Evolutionary conservation across 2,888 invertebrate species (phyloP).

Genomic region (Embidobia sp.): DNA sequence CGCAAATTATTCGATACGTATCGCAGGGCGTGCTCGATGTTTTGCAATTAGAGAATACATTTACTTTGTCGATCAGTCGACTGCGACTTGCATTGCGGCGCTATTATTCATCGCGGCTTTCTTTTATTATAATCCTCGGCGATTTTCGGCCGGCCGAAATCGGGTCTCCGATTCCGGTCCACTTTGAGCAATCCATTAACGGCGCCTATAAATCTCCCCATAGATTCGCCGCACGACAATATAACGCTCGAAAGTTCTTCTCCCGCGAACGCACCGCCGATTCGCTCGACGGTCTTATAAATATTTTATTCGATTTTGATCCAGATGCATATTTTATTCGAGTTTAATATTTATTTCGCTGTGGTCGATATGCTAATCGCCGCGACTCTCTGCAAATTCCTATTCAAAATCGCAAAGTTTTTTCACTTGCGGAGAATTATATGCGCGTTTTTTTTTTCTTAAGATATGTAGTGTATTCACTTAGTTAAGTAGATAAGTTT

Average conservation of each 20-base stretch:
- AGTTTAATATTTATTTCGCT: constrained; percentile 41
- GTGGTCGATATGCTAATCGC: constrained; percentile 15
- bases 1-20: constrained; percentile 59
- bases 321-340: constrained; percentile 45
- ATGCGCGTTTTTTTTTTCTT: neutral
- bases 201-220: too few species aligned
- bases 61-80: constrained; percentile 52
- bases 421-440: neutral
- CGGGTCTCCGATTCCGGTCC: constrained; percentile 30
- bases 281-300: constrained; percentile 35
- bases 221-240: too few species aligned
- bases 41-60: constrained; percentile 58
- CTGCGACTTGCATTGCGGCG: constrained; percentile 43
- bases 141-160: too few species aligned
- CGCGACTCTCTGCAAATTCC: neutral
- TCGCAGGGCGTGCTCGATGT: constrained; percentile 48
- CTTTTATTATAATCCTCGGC: constrained; percentile 24
- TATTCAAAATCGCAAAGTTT: constrained; percentile 16
- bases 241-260: too few species aligned
- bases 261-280: too few species aligned
- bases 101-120: constrained; percentile 38
- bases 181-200: too few species aligned
- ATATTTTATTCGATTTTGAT: constrained; percentile 47
- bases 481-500: too few species aligned
- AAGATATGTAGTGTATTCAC: too few species aligned